Evolutionary conservation across 2,888 invertebrate genomes (phyloP).

Genomic region (Amblyteles armatorius): DNA sequence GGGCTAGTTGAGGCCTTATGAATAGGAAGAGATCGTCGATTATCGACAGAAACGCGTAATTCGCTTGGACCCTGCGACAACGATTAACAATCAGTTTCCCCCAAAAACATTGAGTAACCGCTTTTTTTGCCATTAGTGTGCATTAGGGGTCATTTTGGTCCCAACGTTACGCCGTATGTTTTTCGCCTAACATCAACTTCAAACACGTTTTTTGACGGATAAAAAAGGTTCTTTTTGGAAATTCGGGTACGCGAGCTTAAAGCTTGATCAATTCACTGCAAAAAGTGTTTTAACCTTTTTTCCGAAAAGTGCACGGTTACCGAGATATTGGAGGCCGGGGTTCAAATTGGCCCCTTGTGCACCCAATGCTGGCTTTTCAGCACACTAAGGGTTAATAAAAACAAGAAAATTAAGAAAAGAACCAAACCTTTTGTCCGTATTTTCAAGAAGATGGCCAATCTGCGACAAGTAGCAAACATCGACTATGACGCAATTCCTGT

Average conservation of each 20-base stretch:
- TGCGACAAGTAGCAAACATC: conserved; percentile 64
- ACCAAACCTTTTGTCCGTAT: conserved; percentile 63
- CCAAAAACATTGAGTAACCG: background rate
- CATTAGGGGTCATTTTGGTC: too few relatives aligned
- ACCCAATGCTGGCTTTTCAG: background rate
- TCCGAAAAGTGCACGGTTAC: too few relatives aligned
- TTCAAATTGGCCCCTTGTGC: background rate
- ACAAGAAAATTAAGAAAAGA: background rate
- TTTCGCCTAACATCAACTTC: background rate
- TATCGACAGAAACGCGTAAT: conserved; percentile 70
- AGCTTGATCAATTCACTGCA: too few relatives aligned
- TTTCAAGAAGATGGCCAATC: conserved; percentile 61
- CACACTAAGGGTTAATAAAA: background rate
- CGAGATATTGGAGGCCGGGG: too few relatives aligned
- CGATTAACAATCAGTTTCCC: background rate
- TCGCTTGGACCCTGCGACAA: conserved; percentile 64
- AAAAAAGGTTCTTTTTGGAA: too few relatives aligned
- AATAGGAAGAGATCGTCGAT: conserved; percentile 66
- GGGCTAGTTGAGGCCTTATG: conserved; percentile 67
- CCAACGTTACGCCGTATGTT: too few relatives aligned
- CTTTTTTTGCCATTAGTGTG: too few relatives aligned
- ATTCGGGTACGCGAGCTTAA: too few relatives aligned
- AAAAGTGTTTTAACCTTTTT: too few relatives aligned
- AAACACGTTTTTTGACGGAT: background rate
- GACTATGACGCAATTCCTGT: conserved; percentile 67